A percentile compares a stretch with the other conserved stretches of the same genome.
Conservation (phyloP, 2,113 vertebrate species). For the Pyrgilauda ruficollis region DNA sequence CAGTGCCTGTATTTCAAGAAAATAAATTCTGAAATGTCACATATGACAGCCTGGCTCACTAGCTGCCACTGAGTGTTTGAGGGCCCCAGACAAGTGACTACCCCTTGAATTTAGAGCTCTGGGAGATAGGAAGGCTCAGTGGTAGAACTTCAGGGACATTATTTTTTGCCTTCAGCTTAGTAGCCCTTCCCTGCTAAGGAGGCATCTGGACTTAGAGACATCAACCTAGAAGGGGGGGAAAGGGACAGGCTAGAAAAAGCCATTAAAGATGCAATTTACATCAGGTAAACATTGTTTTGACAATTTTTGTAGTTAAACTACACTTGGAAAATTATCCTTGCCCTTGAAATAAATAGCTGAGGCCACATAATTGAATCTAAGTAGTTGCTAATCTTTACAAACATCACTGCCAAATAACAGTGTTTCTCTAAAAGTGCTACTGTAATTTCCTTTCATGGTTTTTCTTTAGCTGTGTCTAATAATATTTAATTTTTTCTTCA, state of each 20-base stretch:
- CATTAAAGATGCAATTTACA: not conserved
- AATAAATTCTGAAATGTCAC: not conserved
- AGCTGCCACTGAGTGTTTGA: not conserved
- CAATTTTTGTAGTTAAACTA: not conserved
- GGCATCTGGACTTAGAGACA: not conserved
- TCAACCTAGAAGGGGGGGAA: not conserved
- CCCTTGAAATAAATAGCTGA: not conserved
- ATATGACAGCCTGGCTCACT: not conserved
- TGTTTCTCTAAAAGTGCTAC: not conserved
- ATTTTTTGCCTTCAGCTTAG: not conserved
- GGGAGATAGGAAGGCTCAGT: not conserved
- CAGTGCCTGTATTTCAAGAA: not conserved
- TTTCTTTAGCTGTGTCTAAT: not conserved
- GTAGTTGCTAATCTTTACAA: not conserved
- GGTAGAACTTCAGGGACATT: not conserved
- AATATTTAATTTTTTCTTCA: not conserved
- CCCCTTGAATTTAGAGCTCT: not conserved
- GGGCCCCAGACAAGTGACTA: not conserved
- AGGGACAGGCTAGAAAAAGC: not conserved
- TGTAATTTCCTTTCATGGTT: not conserved
- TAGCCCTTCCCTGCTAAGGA: not conserved
- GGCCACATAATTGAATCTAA: not conserved
- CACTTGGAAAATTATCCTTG: not conserved
- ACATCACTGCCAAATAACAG: not conserved
- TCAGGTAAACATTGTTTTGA: not conserved